Evolutionary conservation across 2,797 vertebrate species (phyloP).

Genomic region (Gallirallus australis): DNA sequence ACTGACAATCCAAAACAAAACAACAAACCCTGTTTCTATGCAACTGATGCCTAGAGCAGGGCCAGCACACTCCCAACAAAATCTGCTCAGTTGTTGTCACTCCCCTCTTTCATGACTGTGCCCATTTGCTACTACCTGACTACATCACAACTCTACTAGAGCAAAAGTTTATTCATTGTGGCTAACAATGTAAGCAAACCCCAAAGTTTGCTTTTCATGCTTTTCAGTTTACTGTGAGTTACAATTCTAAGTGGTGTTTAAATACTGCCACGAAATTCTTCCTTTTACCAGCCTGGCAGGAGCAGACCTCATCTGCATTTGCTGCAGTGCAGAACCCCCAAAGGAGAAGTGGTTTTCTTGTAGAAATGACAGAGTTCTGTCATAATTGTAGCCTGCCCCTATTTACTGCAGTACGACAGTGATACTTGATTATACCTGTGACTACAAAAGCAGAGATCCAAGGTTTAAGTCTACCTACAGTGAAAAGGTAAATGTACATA

Average conservation of each 20-base stretch:
- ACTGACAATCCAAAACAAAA: not conserved
- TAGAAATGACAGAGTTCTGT: not conserved
- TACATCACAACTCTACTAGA: not conserved
- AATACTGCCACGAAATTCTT: not conserved
- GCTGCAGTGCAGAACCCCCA: not conserved
- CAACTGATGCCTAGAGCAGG: fast-evolving
- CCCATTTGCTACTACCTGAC: not conserved
- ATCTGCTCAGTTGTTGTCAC: not conserved
- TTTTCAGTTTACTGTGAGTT: not conserved
- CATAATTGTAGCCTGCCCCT: not conserved
- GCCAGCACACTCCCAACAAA: not conserved
- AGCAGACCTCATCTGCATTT: not conserved
- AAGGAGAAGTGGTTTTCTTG: not conserved
- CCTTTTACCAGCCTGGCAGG: not conserved
- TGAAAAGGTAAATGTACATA: not conserved
- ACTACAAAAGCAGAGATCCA: not conserved
- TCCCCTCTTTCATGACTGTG: not conserved
- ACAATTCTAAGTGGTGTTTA: not conserved
- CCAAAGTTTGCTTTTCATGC: not conserved
- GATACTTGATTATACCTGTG: not conserved
- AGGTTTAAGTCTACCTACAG: not conserved
- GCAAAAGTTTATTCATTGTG: not conserved
- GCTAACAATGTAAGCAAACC: not conserved
- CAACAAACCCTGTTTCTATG: not conserved
- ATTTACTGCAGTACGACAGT: not conserved